A percentile compares a stretch with the other conserved stretches of the same genome.
These are phyloP conservation scores for Hoplias malabaricus DNA, from an alignment of 2,113 vertebrate species.

Conservation along the genomic window DNA sequence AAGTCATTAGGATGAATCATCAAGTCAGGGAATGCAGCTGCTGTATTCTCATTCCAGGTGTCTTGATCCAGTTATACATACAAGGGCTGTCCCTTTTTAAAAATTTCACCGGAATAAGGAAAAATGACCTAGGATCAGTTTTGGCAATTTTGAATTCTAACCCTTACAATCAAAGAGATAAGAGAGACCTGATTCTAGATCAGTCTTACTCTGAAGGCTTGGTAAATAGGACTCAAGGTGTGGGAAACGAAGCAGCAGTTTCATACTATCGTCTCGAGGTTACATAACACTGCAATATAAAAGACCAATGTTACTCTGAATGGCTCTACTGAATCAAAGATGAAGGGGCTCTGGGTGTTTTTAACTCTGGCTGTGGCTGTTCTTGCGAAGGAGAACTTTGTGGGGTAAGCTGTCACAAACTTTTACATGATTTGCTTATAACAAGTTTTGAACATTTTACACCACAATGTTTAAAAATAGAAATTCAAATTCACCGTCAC, in stretches of 20 bases:
- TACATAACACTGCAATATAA: neutral
- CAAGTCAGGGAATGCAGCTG: neutral
- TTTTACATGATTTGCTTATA: no score
- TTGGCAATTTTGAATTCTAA: neutral
- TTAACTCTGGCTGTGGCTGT: slow-evolving; percentile 60
- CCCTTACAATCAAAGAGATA: neutral
- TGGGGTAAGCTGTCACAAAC: slow-evolving; percentile 69
- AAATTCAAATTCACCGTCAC: no score
- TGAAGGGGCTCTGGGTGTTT: slow-evolving; percentile 75
- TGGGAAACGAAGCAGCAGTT: slow-evolving; percentile 62
- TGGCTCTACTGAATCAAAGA: slow-evolving; percentile 51
- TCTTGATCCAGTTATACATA: neutral
- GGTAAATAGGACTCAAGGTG: neutral
- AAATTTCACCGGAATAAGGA: no score
- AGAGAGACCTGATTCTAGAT: neutral
- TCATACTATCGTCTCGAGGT: slow-evolving; percentile 48
- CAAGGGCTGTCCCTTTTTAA: neutral
- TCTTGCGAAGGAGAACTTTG: slow-evolving; percentile 71
- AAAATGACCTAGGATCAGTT: neutral
- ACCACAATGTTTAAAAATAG: no score
- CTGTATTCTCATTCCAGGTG: neutral
- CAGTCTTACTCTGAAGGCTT: neutral
- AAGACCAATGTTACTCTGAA: neutral
- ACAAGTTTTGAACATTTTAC: no score
- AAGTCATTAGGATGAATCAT: neutral